These are phyloP conservation scores for Sorex fumeus DNA, from an alignment of 2,113 vertebrate genomes.

Conservation along the genomic window DNA sequence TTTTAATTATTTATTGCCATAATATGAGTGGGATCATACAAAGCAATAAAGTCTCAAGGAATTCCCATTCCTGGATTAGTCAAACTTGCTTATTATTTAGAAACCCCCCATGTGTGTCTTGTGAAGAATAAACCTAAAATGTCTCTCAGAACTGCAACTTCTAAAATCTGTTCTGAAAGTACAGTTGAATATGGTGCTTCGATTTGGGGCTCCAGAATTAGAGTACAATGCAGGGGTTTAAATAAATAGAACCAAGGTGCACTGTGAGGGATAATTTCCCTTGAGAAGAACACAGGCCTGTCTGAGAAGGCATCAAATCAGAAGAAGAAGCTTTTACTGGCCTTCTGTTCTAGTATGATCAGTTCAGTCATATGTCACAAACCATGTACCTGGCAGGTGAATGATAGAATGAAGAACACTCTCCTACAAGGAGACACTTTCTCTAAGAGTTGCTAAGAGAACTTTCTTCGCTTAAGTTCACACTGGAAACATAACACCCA, in stretches of 20 bases:
- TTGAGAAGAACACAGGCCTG: slow-evolving; percentile 11
- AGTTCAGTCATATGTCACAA: background rate
- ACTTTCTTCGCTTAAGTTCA: background rate
- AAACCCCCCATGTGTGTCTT: background rate
- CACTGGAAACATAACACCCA: too few species aligned
- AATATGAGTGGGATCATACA: background rate
- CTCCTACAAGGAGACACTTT: background rate
- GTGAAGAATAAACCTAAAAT: background rate
- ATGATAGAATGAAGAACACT: background rate
- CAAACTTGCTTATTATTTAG: background rate
- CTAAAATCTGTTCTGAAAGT: slow-evolving; percentile 40
- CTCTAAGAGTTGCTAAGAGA: background rate
- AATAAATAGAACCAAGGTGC: background rate
- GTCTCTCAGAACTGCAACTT: background rate
- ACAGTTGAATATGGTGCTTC: background rate
- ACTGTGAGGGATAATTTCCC: background rate
- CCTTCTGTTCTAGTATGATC: background rate
- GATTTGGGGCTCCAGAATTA: background rate
- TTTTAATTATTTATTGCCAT: slow-evolving; percentile 8
- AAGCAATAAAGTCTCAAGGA: background rate
- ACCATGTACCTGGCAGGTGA: background rate
- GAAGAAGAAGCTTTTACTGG: background rate
- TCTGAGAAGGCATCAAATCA: slow-evolving; percentile 45
- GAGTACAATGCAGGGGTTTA: background rate
- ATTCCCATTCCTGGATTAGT: background rate